phyloP scores from a whole-genome alignment of 2,888 invertebrate genomes.

The Magallana nippona region DNA sequence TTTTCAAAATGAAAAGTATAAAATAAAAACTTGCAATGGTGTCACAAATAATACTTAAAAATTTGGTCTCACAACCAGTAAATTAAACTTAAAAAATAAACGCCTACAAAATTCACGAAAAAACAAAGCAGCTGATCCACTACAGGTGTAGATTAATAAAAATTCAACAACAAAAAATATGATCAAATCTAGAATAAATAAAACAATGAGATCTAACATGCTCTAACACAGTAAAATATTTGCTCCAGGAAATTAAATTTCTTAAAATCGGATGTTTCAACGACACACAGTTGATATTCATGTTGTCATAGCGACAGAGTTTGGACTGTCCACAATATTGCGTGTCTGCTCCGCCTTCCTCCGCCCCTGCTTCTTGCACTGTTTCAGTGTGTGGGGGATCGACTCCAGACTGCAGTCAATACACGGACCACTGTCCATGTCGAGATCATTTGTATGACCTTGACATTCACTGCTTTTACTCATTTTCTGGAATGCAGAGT shows the following conservation, averaged over 20 bases:
- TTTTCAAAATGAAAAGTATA: neutral
- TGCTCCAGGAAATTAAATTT: neutral
- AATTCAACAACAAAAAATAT: neutral
- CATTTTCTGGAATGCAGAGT: neutral
- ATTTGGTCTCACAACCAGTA: slow-evolving; percentile 2
- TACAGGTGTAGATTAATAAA: neutral
- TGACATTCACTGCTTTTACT: neutral
- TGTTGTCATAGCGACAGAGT: slow-evolving; percentile 33
- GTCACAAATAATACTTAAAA: neutral
- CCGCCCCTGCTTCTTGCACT: slow-evolving; percentile 28
- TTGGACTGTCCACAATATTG: neutral
- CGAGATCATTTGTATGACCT: slow-evolving; percentile 24
- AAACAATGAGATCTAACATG: slow-evolving; percentile 24
- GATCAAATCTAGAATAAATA: neutral
- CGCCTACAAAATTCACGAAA: neutral
- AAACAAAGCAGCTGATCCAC: neutral
- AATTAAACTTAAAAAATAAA: neutral
- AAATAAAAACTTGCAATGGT: neutral
- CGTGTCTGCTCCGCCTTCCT: neutral
- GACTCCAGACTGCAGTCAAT: slow-evolving; percentile 75
- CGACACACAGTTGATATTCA: neutral
- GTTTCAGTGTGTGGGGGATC: slow-evolving; percentile 61
- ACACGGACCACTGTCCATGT: slow-evolving; percentile 67
- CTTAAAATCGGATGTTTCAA: neutral
- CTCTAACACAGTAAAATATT: slow-evolving; percentile 1